Base-by-base conservation (phyloP, 2,113 vertebrate genomes). In the Seriola dumerili region DNA sequence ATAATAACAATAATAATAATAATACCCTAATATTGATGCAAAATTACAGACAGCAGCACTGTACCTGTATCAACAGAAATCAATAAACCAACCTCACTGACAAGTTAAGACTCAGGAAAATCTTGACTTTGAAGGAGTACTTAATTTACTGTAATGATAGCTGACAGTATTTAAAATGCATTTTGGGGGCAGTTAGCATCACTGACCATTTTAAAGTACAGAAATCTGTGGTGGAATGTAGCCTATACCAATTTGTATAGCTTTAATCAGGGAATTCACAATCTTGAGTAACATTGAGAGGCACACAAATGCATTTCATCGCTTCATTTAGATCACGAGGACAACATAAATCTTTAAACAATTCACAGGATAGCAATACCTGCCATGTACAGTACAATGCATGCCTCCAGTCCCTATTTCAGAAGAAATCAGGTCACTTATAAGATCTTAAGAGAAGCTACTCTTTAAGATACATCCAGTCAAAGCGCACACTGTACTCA, bases 401-500 rank as follows among this genome's bases (percentile, higher is more conserved):
- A 52, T 32, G 38, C 44, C n/a, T 23, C 44, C 1, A 48, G 14
- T 25, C 32, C 8, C 4, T 40, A 40, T 69, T 73, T 81, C 14
- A 42, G 7, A 25, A 32, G 8, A 64, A 70, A 67, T 13, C 2
- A 81, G 69, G 76, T 66, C 77, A 74, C 76, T 82, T 84, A 36
- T 64, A 23, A 74, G 73, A 61, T 68, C 21, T 54, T 55, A 46
- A 44, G 16, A 42, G 46, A 36, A 29, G 44, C 29, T 54, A 66
- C 40, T 68, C 17, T 68, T 69, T 32, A 44, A 55, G 17, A 66
- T 64, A 10, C 23, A 70, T 62, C 21, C 59, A 66, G 12, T 77
- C 32, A 58, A 62, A 72, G 13, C 16, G 66, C 29, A 29, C 13
- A 7, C 14, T 64, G 3, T 44, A 54, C n/a, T 55, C 12, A 32